phyloP scores from a whole-genome alignment of 2,797 vertebrate species.

The Lemur catta region DNA sequence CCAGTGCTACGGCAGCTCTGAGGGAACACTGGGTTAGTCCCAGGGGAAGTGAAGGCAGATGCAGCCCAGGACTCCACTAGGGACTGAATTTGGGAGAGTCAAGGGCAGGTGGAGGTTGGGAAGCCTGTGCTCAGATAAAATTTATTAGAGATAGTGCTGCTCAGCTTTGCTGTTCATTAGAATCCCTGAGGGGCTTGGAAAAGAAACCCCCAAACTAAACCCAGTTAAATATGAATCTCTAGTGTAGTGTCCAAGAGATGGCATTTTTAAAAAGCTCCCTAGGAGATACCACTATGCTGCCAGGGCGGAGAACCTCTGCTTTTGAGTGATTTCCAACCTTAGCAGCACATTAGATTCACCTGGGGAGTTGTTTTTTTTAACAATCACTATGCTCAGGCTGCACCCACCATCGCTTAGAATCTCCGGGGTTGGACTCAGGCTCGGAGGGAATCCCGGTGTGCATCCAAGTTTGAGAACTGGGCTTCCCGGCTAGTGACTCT shows the following conservation, averaged over 20 bases:
- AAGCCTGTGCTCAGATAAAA: background rate
- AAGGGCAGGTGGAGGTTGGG: background rate
- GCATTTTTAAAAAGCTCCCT: background rate
- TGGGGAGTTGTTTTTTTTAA: background rate
- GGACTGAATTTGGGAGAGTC: background rate
- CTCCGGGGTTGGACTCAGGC: background rate
- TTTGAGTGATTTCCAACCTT: background rate
- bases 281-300: background rate
- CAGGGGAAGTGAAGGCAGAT: background rate
- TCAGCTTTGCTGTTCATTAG: background rate
- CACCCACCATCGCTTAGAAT: too few species aligned
- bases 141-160: background rate
- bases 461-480: background rate
- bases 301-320: background rate
- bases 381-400: background rate
- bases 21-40: background rate
- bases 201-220: background rate
- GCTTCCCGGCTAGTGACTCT: background rate
- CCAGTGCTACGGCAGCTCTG: background rate
- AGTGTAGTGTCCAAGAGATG: background rate
- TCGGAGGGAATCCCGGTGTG: background rate
- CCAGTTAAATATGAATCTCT: background rate
- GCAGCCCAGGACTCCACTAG: background rate
- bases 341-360: background rate
- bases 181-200: background rate